These are phyloP conservation scores for Pluvianellus socialis DNA, from an alignment of 2,113 vertebrate genomes.

Conservation along the genomic window DNA sequence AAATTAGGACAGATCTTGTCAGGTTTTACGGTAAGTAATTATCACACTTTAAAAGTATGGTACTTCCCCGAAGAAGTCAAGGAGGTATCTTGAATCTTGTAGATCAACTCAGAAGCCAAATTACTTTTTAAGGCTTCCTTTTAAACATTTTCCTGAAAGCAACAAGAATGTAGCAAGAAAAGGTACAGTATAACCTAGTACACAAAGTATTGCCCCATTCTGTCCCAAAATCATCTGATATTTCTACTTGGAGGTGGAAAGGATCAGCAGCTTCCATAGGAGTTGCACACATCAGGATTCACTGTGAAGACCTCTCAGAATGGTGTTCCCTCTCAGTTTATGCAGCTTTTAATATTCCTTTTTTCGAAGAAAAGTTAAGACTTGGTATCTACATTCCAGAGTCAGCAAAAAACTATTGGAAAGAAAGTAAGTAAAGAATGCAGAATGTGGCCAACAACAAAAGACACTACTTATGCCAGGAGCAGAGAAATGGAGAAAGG, in stretches of 20 bases:
- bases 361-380: background rate
- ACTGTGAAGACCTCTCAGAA: background rate
- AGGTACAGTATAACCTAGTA: background rate
- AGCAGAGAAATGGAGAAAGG: background rate
- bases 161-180: background rate
- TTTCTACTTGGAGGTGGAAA: background rate
- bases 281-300: background rate
- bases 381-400: background rate
- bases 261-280: background rate
- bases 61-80: background rate
- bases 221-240: background rate
- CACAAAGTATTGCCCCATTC: background rate
- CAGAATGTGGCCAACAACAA: background rate
- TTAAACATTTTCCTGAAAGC: background rate
- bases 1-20: background rate
- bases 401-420: background rate
- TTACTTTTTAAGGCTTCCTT: background rate
- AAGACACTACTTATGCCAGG: background rate
- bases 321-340: background rate
- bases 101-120: background rate
- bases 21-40: background rate
- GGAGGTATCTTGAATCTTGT: background rate
- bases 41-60: background rate
- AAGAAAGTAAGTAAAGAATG: background rate
- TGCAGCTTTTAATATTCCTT: background rate